These are phyloP conservation scores for Paralichthys olivaceus DNA, from an alignment of 2,113 vertebrate genomes.

Conservation along the genomic window DNA sequence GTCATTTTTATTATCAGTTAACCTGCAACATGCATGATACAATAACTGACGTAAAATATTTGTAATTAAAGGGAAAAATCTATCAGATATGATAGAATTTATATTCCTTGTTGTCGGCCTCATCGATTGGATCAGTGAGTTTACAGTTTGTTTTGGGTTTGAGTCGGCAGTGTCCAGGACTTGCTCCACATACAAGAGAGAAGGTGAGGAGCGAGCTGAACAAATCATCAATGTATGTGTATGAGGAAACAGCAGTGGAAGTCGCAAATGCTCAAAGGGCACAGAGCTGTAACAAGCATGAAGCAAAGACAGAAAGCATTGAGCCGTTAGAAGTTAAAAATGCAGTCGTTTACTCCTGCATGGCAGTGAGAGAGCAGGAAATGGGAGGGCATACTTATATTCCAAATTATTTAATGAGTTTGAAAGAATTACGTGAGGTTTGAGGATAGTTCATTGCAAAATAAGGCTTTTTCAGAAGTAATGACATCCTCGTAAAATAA, in stretches of 20 bases:
- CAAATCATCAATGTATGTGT: conserved; percentile 39
- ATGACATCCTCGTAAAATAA: conserved; percentile 63
- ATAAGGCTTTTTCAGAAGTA: conserved; percentile 47
- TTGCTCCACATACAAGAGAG: conserved; percentile 36
- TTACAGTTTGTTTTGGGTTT: conserved; percentile 10
- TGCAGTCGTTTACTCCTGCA: conserved; percentile 53
- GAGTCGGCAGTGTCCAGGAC: conserved; percentile 27
- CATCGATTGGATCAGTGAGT: background rate
- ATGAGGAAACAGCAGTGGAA: conserved; percentile 36
- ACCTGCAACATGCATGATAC: no score
- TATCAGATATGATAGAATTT: no score
- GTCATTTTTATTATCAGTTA: no score
- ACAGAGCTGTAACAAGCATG: conserved; percentile 65
- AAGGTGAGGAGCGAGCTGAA: conserved; percentile 24
- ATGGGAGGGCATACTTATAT: conserved; percentile 26
- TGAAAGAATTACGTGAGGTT: conserved; percentile 4
- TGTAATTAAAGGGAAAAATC: background rate
- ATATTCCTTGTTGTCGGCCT: background rate
- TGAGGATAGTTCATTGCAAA: conserved; percentile 24
- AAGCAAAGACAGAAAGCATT: conserved; percentile 20
- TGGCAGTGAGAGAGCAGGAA: conserved; percentile 14
- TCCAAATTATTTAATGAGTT: conserved; percentile 48
- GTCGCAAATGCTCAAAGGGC: conserved; percentile 59
- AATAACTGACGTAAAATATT: background rate
- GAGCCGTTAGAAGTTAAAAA: conserved; percentile 38